Evolutionary conservation across 1,140 invertebrate genomes (phyloP).

Genomic region (Bombus sylvicola): DNA sequence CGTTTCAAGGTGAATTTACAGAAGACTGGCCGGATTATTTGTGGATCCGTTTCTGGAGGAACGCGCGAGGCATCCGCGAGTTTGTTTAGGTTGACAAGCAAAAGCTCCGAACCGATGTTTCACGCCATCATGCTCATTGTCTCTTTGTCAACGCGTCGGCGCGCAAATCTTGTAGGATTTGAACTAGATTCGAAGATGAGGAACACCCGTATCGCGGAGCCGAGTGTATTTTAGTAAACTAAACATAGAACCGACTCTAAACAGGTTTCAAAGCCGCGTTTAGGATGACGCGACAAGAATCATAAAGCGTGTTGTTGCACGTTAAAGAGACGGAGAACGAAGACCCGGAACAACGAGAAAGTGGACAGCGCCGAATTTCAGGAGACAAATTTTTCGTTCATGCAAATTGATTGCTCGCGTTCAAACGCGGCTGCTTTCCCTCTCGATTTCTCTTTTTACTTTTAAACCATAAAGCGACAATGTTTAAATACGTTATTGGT

Average conservation of each 20-base stretch:
- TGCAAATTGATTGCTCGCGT: constrained; percentile 44
- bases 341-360: constrained; percentile 19
- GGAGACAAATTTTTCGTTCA: constrained; percentile 27
- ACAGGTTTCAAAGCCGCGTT: background rate
- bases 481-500: constrained; percentile 65
- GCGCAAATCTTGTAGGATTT: background rate
- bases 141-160: background rate
- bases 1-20: constrained; percentile 73
- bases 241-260: background rate
- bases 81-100: constrained; percentile 11
- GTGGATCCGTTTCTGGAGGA: constrained; percentile 58
- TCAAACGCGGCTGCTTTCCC: constrained; percentile 55
- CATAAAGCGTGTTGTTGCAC: background rate
- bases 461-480: constrained; percentile 57
- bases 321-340: background rate
- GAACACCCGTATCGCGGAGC: background rate
- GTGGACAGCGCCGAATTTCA: constrained; percentile 21
- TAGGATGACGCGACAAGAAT: background rate
- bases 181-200: background rate
- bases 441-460: constrained; percentile 67
- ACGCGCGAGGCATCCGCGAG: background rate
- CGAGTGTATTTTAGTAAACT: background rate
- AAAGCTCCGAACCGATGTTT: background rate
- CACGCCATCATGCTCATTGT: background rate
- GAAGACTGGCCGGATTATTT: constrained; percentile 67